phyloP scores from a whole-genome alignment of 2,113 vertebrate genomes.

The Kryptolebias marmoratus region DNA sequence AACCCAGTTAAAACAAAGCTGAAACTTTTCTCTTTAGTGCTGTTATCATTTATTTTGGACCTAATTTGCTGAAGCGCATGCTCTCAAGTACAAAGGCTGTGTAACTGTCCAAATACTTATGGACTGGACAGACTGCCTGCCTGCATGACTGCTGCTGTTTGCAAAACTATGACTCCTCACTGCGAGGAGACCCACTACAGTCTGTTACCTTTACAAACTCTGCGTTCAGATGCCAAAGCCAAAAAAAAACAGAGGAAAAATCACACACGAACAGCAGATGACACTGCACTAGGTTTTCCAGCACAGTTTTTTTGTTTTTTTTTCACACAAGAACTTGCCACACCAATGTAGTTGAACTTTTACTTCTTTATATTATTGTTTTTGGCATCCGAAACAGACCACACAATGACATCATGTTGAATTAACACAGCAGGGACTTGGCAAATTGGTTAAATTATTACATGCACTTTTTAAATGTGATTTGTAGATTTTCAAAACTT shows the following conservation, averaged over 20 bases:
- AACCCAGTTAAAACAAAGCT: neutral
- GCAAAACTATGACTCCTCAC: constrained; percentile 29
- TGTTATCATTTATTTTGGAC: neutral
- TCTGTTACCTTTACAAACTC: constrained; percentile 18
- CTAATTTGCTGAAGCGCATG: neutral
- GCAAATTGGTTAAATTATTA: too few species aligned
- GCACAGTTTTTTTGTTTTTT: too few species aligned
- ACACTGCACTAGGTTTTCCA: neutral
- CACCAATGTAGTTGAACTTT: too few species aligned
- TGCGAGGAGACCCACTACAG: constrained; percentile 16
- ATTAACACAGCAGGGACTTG: too few species aligned
- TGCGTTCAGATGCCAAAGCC: constrained; percentile 10
- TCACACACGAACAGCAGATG: neutral
- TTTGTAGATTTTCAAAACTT: too few species aligned
- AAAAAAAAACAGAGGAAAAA: neutral
- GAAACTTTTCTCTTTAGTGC: neutral
- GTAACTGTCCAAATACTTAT: constrained; percentile 15
- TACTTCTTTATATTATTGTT: too few species aligned
- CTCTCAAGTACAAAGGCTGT: constrained; percentile 2
- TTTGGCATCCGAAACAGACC: too few species aligned
- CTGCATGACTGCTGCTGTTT: constrained; percentile 25
- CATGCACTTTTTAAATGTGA: too few species aligned
- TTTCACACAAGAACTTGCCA: too few species aligned
- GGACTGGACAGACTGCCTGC: constrained; percentile 14
- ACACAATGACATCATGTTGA: too few species aligned